Conservation (phyloP, 2,797 vertebrate species). For the Platyrinchus mystaceus region DNA sequence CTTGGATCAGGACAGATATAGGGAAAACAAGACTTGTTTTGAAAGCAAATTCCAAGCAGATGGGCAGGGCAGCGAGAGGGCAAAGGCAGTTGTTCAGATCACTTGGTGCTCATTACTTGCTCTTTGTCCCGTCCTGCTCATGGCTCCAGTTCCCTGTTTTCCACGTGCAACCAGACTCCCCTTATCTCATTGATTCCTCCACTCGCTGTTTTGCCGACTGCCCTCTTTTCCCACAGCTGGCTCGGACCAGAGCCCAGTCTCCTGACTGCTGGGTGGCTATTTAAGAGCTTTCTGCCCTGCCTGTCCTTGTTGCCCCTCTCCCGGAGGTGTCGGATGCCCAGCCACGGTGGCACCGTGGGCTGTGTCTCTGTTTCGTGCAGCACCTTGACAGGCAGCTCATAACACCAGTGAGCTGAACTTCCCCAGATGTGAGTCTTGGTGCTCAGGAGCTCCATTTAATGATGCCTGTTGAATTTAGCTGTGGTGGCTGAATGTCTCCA, state of each 20-base stretch:
- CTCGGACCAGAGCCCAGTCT: not conserved
- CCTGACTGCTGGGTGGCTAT: not conserved
- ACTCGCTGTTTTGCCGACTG: not conserved
- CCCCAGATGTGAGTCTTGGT: not conserved
- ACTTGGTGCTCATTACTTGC: not conserved
- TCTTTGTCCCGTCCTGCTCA: not conserved
- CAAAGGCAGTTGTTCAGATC: not conserved
- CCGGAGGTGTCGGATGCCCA: not conserved
- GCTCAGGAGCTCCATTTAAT: not conserved
- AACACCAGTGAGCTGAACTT: not conserved
- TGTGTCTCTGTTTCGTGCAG: not conserved
- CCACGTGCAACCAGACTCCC: not conserved
- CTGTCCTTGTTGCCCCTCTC: not conserved
- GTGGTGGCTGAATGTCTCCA: rapidly evolving
- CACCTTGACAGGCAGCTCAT: not conserved
- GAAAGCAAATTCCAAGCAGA: conserved; percentile 31
- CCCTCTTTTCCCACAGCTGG: not conserved
- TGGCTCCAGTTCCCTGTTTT: conserved; percentile 10
- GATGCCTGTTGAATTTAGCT: not conserved
- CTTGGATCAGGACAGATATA: not conserved
- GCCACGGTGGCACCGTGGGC: rapidly evolving
- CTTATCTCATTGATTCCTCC: not conserved
- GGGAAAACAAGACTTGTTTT: conserved; percentile 13
- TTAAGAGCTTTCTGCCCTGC: not conserved
- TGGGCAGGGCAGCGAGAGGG: conserved; percentile 42